phyloP scores from a whole-genome alignment of 2,797 vertebrate genomes.

The Gymnocypris eckloni region DNA sequence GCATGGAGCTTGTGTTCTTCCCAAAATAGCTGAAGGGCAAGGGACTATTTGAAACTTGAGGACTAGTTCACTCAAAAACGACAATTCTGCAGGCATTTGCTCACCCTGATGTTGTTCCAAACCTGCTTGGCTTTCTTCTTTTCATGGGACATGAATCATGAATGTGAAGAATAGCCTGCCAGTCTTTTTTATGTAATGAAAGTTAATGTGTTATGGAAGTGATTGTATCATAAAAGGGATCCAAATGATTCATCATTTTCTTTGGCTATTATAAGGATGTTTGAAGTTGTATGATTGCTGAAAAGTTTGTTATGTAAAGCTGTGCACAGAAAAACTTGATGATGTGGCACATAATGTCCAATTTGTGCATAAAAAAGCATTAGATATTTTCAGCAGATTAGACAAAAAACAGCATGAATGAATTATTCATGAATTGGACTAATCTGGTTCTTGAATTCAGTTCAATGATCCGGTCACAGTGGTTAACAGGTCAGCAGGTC shows the following conservation, averaged over 20 bases:
- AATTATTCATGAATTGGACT: neutral
- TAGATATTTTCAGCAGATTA: neutral
- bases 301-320: no score
- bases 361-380: neutral
- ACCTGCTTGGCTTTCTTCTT: neutral
- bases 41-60: neutral
- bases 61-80: neutral
- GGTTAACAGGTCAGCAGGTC: neutral
- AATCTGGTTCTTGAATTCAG: neutral
- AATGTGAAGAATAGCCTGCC: neutral
- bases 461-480: neutral
- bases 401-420: neutral
- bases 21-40: constrained; percentile 19
- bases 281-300: neutral
- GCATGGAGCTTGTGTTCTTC: neutral
- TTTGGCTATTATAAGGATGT: no score
- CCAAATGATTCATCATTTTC: no score
- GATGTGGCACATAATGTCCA: neutral
- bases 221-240: no score
- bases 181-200: neutral
- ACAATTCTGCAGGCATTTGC: neutral
- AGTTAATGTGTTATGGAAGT: no score
- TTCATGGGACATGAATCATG: neutral
- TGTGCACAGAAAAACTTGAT: neutral
- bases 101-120: neutral